phyloP scores from a whole-genome alignment of 2,888 invertebrate species.

The Heliconius cydno region DNA sequence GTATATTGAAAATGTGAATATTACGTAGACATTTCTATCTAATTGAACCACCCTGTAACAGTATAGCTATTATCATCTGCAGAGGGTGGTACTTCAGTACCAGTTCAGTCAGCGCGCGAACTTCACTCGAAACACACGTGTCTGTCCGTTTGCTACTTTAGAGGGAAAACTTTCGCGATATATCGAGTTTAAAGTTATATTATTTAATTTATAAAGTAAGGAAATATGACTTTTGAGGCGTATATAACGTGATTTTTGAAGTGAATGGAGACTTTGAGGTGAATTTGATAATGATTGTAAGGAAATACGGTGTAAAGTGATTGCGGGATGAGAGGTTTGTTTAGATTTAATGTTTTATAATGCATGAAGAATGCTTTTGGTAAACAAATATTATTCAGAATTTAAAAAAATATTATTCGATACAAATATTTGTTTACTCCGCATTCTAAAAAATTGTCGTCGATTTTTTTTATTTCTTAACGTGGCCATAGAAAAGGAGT shows the following conservation, averaged over 20 bases:
- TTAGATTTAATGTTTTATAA: slow-evolving; percentile 5
- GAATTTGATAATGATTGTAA: slow-evolving; percentile 46
- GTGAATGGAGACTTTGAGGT: slow-evolving; percentile 34
- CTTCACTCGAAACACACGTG: slow-evolving; percentile 56
- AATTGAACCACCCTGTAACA: slow-evolving; percentile 49
- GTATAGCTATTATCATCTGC: slow-evolving; percentile 47
- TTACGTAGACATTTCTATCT: slow-evolving; percentile 43
- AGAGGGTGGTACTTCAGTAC: slow-evolving; percentile 39
- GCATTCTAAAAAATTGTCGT: too few relatives aligned
- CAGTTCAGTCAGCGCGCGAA: slow-evolving; percentile 60
- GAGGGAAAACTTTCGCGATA: slow-evolving; percentile 72
- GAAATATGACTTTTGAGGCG: slow-evolving; percentile 36
- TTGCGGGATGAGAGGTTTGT: slow-evolving; percentile 67
- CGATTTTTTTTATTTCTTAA: too few relatives aligned
- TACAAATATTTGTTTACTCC: too few relatives aligned
- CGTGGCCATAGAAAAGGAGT: too few relatives aligned
- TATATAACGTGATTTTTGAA: slow-evolving; percentile 55
- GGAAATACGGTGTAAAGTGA: slow-evolving; percentile 53
- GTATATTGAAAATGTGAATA: slow-evolving; percentile 36
- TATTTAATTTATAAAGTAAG: background rate
- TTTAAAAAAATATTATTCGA: too few relatives aligned
- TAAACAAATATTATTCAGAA: too few relatives aligned
- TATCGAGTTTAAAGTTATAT: slow-evolving; percentile 24
- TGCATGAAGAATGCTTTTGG: too few relatives aligned
- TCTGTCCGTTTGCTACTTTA: slow-evolving; percentile 50